These are phyloP conservation scores for Meandrusa payeni DNA, from an alignment of 2,888 invertebrate species.

Conservation along the genomic window DNA sequence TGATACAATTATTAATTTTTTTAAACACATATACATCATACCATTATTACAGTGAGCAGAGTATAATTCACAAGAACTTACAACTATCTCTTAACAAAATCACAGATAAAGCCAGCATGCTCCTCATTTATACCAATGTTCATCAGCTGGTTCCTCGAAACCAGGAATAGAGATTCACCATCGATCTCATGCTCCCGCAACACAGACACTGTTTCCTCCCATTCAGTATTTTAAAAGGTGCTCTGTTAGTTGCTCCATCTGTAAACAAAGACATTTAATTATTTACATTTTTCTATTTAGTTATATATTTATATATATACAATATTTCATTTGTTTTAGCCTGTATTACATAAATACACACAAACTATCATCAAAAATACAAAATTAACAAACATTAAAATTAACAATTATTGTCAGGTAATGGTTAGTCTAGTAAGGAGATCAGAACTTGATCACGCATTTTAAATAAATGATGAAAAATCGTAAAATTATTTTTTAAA, in stretches of 20 bases:
- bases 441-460: no score
- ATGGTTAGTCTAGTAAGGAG: no score
- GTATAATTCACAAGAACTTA: no score
- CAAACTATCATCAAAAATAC: no score
- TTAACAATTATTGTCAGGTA: no score
- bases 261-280: slow-evolving; percentile 3
- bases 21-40: not conserved
- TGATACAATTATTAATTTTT: not conserved
- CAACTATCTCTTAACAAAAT: slow-evolving; percentile 53
- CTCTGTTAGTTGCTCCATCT: slow-evolving; percentile 51
- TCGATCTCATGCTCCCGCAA: slow-evolving; percentile 69
- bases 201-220: slow-evolving; percentile 56
- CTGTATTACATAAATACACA: no score
- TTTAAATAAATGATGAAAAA: no score
- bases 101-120: slow-evolving; percentile 55
- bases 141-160: slow-evolving; percentile 55
- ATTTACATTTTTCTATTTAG: not conserved
- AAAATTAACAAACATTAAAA: no score
- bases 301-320: no score
- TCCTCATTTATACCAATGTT: slow-evolving; percentile 58
- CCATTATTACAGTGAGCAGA: no score
- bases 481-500: no score
- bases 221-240: slow-evolving; percentile 50
- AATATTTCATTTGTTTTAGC: no score
- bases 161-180: slow-evolving; percentile 62